Evolutionary conservation across 2,888 invertebrate genomes (phyloP).

Genomic region (Cosmia trapezina): DNA sequence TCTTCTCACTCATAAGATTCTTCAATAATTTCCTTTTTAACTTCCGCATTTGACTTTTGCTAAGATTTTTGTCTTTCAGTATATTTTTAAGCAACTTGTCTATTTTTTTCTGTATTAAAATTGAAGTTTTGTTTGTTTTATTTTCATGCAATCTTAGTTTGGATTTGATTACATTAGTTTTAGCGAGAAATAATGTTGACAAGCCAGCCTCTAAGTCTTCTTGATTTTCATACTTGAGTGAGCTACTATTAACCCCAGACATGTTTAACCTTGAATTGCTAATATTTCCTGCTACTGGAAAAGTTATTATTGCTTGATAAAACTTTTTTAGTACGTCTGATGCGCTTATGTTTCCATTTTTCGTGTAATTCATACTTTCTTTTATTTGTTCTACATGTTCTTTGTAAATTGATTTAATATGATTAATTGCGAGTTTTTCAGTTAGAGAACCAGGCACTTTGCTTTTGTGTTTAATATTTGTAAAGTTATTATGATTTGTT

Average conservation of each 20-base stretch:
- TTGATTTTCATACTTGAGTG: neutral
- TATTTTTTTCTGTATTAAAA: neutral
- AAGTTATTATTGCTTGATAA: neutral
- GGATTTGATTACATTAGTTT: neutral
- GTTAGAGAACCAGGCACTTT: conserved; percentile 32
- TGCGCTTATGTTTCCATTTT: conserved; percentile 13
- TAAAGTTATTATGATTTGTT: conserved; percentile 1
- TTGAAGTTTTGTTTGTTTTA: conserved; percentile 5
- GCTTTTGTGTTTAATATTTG: conserved; percentile 40
- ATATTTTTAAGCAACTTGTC: conserved; percentile 12
- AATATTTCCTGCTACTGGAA: neutral
- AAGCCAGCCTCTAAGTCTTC: neutral
- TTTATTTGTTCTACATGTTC: conserved; percentile 20
- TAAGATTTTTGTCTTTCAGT: conserved; percentile 10
- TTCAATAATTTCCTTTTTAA: conserved; percentile 27
- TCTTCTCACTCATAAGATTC: conserved; percentile 10
- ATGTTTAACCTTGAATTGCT: neutral
- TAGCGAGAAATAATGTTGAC: neutral
- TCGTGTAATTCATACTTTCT: conserved; percentile 15
- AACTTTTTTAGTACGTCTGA: conserved; percentile 15
- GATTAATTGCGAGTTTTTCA: conserved; percentile 1
- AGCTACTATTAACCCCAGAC: conserved; percentile 8
- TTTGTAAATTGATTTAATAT: conserved; percentile 25
- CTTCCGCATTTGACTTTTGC: conserved; percentile 22
- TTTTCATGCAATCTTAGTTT: neutral